phyloP scores from a whole-genome alignment of 1,140 invertebrate species.

The Argopecten irradians region DNA sequence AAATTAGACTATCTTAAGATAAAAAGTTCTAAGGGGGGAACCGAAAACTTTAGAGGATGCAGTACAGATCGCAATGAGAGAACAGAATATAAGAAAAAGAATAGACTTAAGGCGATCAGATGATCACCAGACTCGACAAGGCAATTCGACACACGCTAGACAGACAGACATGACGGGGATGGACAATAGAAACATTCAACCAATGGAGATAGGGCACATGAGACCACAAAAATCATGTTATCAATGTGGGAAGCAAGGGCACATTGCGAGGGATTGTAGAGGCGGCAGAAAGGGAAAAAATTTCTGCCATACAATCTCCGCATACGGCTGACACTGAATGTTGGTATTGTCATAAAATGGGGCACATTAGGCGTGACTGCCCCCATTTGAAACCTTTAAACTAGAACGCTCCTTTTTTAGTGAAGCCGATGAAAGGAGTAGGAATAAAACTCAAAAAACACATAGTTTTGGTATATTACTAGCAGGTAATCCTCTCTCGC shows the following conservation, averaged over 20 bases:
- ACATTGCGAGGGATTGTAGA: not conserved
- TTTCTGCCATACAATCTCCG: not conserved
- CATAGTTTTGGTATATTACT: conserved; percentile 5
- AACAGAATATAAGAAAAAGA: conserved; percentile 39
- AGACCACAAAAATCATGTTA: no score
- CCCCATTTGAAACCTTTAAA: conserved; percentile 24
- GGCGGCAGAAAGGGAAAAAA: not conserved
- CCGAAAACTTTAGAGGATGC: conserved; percentile 32
- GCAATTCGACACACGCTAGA: no score
- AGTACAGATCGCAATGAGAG: conserved; percentile 21
- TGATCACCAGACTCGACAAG: no score
- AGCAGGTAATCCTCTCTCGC: not conserved
- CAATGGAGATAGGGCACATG: not conserved
- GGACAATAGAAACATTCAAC: not conserved
- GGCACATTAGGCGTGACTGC: conserved; percentile 10
- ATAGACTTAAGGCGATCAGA: conserved; percentile 25
- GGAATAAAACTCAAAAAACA: not conserved
- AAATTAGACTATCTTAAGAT: conserved; percentile 37
- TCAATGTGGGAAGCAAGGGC: no score
- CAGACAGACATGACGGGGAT: no score
- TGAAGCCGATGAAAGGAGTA: not conserved
- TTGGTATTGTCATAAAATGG: conserved; percentile 27
- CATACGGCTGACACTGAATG: not conserved
- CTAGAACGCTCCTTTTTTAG: conserved; percentile 1
- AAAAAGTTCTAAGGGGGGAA: conserved; percentile 37